Percentiles rank a stretch among this genome's conserved stretches.
phyloP scores from a whole-genome alignment of 2,797 vertebrate genomes.

The Manis crassicaudata region DNA sequence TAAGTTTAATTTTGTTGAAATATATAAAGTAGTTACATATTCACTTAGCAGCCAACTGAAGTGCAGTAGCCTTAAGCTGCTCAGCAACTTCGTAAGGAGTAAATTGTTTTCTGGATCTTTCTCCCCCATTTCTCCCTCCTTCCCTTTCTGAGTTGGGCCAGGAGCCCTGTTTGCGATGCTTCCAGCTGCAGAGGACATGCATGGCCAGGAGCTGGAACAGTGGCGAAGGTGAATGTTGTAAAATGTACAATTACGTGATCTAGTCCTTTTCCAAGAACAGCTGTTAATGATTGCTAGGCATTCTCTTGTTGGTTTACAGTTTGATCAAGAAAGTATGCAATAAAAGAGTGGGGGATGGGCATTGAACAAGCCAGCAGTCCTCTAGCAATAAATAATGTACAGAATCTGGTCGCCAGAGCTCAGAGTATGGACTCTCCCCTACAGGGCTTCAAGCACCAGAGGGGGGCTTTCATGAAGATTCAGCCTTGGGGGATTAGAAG shows the following conservation, averaged over 20 bases:
- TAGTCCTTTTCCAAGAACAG: slow-evolving; percentile 78
- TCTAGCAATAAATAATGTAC: neutral
- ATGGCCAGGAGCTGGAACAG: slow-evolving; percentile 71
- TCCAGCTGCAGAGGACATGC: slow-evolving; percentile 72
- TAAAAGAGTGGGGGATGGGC: slow-evolving; percentile 28
- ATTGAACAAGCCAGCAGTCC: neutral
- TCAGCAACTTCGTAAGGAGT: slow-evolving; percentile 82
- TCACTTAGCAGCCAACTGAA: slow-evolving; percentile 87
- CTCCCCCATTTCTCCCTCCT: neutral
- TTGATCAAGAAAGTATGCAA: slow-evolving; percentile 82
- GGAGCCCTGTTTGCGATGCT: slow-evolving; percentile 71
- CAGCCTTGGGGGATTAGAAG: neutral
- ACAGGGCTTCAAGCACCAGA: neutral
- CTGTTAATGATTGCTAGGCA: slow-evolving; percentile 85
- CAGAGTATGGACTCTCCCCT: neutral
- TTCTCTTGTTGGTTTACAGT: slow-evolving; percentile 82
- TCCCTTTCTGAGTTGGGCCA: neutral
- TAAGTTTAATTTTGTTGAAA: slow-evolving; percentile 92
- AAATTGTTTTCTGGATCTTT: slow-evolving; percentile 77
- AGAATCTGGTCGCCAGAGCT: neutral
- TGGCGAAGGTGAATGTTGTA: slow-evolving; percentile 62
- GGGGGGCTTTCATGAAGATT: neutral
- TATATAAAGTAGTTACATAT: slow-evolving; percentile 91
- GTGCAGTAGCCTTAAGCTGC: slow-evolving; percentile 84
- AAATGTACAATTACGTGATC: slow-evolving; percentile 80